Conservation (phyloP, 2,113 vertebrate species). For the Anguilla japonica region DNA sequence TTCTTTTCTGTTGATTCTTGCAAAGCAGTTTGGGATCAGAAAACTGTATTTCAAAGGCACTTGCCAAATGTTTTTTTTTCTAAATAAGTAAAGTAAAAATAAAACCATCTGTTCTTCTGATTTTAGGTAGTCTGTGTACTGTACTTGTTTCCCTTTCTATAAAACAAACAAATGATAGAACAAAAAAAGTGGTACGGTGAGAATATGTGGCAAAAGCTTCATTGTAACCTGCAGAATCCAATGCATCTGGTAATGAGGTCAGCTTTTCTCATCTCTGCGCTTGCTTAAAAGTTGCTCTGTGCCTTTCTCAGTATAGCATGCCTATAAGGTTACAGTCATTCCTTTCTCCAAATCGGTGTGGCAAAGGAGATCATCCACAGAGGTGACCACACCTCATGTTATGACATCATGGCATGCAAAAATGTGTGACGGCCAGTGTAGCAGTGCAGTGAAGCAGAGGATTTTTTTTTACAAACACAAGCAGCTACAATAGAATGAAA, state of each 20-base stretch:
- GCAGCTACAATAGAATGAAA: neutral
- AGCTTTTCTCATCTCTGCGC: constrained; percentile 43
- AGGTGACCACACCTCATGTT: neutral
- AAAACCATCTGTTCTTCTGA: constrained; percentile 33
- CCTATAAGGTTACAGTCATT: constrained; percentile 5
- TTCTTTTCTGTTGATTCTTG: neutral
- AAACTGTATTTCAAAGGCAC: constrained; percentile 67
- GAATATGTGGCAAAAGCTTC: neutral
- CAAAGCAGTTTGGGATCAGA: constrained; percentile 19
- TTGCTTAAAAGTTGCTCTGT: constrained; percentile 5
- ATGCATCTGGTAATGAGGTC: constrained; percentile 37
- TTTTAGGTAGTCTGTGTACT: constrained; percentile 44
- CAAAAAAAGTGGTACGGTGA: neutral
- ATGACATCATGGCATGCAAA: constrained; percentile 44
- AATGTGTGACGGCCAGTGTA: constrained; percentile 28
- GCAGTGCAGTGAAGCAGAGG: constrained; percentile 20
- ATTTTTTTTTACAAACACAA: constrained; percentile 10
- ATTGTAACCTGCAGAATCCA: neutral
- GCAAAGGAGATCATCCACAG: neutral
- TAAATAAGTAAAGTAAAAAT: constrained; percentile 50
- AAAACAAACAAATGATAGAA: constrained; percentile 27
- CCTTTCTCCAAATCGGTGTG: constrained; percentile 14
- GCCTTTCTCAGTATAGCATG: neutral
- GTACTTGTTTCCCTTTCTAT: constrained; percentile 37
- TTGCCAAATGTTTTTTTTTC: constrained; percentile 61